Evolutionary conservation across 2,113 vertebrate genomes (phyloP), one percentile per base, ranked within the genome.

Genomic region (Sapayoa aenigma): DNA sequence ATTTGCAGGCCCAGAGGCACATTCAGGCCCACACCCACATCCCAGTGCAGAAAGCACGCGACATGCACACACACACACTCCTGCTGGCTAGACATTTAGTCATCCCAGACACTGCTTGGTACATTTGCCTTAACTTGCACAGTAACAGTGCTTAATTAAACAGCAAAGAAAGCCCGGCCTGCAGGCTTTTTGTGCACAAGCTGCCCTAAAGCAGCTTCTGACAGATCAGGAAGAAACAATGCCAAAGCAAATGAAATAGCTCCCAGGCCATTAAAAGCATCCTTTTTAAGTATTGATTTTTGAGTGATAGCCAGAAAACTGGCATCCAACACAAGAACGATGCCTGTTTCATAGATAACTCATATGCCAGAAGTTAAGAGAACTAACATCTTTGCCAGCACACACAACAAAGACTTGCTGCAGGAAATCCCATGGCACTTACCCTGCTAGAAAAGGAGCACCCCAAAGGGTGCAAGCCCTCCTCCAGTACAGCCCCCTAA

Each of bases 61-160:
- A 68, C 22, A 27, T 2, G 28, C 47, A 33, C 37, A 19, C 69
- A 55, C 56, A 35, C 58, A 41, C 37, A 5, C 37, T 46, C 59
- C 76, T 88, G 71, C 78, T 92, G 82, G 68, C 81, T 4, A 97
- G 94, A 92, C 88, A 72, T 81, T 92, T 79, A 96, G 85, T 94
- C 90, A 96, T 63, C 59, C 47, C 76, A 96, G 75, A 69, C 39
- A 2, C 21, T 60, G 74, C 89, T 77, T 47, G 69, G 77, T 78
- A 49, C 63, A 68, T 94, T 65, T 96, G 97, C 68, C 93, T 94
- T 79, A 71, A 93, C 97, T 93, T 97, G 96, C 86, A 91, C 76
- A 67, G 87, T 49, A 93, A 89, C 91, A 89, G 41, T 20, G 92
- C 79, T 89, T 93, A 94, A 96, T 96, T 95, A 95, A 87, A 88